A percentile compares a stretch with the other conserved stretches of the same genome.
phyloP scores from a whole-genome alignment of 2,113 vertebrate genomes.

The Thoracochromis brauschi region DNA sequence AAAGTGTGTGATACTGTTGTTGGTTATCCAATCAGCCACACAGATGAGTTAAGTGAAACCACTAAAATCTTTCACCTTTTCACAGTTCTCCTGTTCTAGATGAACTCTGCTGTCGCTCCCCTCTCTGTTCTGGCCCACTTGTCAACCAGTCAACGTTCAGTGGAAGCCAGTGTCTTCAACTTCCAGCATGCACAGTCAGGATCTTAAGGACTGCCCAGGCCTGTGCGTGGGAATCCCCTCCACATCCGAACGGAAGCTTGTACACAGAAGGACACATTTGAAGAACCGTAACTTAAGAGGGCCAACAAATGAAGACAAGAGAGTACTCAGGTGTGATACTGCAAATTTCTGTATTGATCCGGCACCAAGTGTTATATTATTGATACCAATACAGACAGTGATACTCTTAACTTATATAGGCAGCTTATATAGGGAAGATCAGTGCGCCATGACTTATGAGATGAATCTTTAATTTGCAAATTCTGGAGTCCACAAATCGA shows the following conservation, averaged over 20 bases:
- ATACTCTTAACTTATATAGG: neutral
- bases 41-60: neutral
- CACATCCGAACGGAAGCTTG: neutral
- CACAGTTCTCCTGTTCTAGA: neutral
- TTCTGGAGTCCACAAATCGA: neutral
- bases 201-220: neutral
- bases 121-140: neutral
- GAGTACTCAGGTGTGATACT: neutral
- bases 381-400: neutral
- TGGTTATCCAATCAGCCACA: neutral
- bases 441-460: neutral
- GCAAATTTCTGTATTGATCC: neutral
- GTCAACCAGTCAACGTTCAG: neutral
- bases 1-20: neutral
- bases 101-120: neutral
- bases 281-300: neutral
- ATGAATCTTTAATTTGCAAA: neutral
- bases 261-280: neutral
- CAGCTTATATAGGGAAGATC: neutral
- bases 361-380: neutral
- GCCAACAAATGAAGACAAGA: neutral
- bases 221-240: neutral
- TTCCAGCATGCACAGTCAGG: neutral
- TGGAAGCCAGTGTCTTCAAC: neutral
- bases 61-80: neutral